Evolutionary conservation across 1,140 invertebrate species (phyloP).

Genomic region (Helicoverpa armigera): DNA sequence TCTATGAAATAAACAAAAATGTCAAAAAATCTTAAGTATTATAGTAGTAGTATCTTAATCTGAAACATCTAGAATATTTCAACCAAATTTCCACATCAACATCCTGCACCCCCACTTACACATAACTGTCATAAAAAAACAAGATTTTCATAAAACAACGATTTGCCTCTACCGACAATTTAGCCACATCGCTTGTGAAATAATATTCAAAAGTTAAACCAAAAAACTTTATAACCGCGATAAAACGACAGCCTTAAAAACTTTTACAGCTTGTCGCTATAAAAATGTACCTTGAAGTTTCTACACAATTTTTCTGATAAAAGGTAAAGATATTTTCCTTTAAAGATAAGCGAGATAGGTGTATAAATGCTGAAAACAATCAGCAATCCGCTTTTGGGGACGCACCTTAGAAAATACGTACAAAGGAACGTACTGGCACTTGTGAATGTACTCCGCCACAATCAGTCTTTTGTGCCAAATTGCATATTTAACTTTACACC

Average conservation of each 20-base stretch:
- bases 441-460: slow-evolving; percentile 65
- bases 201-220: slow-evolving; percentile 20
- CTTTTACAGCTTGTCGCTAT: slow-evolving; percentile 1
- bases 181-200: background rate
- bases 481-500: slow-evolving; percentile 40
- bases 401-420: slow-evolving; percentile 38
- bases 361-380: slow-evolving; percentile 43
- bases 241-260: slow-evolving; percentile 19
- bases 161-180: background rate
- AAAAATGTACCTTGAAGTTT: slow-evolving; percentile 6
- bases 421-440: slow-evolving; percentile 49
- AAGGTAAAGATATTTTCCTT: background rate
- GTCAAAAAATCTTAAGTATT: too few relatives aligned
- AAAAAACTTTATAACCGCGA: slow-evolving; percentile 22
- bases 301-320: slow-evolving; percentile 9
- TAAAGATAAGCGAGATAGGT: background rate
- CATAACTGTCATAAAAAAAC: too few relatives aligned
- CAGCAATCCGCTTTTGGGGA: slow-evolving; percentile 44
- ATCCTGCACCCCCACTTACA: too few relatives aligned
- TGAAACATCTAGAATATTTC: too few relatives aligned
- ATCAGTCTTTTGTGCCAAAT: slow-evolving; percentile 65
- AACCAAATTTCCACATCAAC: too few relatives aligned
- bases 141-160: background rate
- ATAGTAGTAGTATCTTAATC: too few relatives aligned
- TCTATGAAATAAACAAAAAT: too few relatives aligned